Percentiles rank a stretch among this genome's conserved stretches.
Evolutionary conservation across 2,888 invertebrate species (phyloP).

Genomic region (Acrobasis repandana): DNA sequence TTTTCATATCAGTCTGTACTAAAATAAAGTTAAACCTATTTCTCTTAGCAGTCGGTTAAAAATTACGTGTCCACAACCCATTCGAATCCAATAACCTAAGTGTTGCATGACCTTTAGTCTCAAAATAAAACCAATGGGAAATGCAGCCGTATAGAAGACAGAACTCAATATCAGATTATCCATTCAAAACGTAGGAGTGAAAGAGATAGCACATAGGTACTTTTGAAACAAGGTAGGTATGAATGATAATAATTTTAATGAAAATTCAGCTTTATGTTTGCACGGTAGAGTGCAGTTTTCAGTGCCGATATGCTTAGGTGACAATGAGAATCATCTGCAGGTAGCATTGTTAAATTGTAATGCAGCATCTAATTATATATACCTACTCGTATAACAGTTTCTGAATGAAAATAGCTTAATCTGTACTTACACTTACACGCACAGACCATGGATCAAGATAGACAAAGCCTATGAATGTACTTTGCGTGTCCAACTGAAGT

Average conservation of each 20-base stretch:
- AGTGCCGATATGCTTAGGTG: not conserved
- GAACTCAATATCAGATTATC: not conserved
- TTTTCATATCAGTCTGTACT: too few relatives aligned
- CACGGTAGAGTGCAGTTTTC: not conserved
- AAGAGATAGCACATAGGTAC: not conserved
- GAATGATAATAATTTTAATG: not conserved
- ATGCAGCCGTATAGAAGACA: not conserved
- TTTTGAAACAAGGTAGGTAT: not conserved
- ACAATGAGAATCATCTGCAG: not conserved
- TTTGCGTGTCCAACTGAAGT: too few relatives aligned
- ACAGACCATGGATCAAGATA: too few relatives aligned
- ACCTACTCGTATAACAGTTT: too few relatives aligned
- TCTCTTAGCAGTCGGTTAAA: not conserved
- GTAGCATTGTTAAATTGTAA: too few relatives aligned
- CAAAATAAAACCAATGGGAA: not conserved
- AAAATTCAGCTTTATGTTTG: not conserved
- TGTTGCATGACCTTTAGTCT: slow-evolving; percentile 1
- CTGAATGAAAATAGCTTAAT: too few relatives aligned
- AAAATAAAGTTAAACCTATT: not conserved
- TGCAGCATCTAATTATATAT: too few relatives aligned
- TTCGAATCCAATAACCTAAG: not conserved
- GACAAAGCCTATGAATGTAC: too few relatives aligned
- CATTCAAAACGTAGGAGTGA: not conserved
- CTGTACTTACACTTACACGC: too few relatives aligned
- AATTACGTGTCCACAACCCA: not conserved